phyloP scores from a whole-genome alignment of 2,888 invertebrate species.

The Agrochola litura region DNA sequence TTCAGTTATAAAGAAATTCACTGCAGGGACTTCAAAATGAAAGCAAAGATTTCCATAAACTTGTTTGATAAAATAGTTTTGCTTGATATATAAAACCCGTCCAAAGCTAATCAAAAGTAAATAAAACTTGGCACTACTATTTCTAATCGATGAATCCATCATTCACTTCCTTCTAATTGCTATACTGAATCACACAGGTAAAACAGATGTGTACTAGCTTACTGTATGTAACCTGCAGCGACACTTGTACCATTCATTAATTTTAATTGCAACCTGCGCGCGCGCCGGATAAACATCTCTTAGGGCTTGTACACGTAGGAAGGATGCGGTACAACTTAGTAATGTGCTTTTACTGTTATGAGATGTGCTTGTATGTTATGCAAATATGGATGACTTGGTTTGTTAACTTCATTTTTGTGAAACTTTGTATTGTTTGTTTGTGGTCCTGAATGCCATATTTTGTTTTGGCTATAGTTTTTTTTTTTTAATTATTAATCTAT shows the following conservation, averaged over 20 bases:
- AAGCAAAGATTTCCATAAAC: not conserved
- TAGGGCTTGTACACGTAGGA: conserved; percentile 63
- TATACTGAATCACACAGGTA: conserved; percentile 50
- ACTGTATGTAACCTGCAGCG: conserved; percentile 63
- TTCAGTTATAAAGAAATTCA: not conserved
- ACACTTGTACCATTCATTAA: conserved; percentile 78
- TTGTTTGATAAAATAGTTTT: not conserved
- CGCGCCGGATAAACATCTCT: conserved; percentile 72
- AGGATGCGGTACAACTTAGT: conserved; percentile 41
- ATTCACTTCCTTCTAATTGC: conserved; percentile 54
- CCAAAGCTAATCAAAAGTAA: conserved; percentile 3
- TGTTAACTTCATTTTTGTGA: conserved; percentile 1
- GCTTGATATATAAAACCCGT: not conserved
- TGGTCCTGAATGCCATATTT: not conserved
- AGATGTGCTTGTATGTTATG: conserved; percentile 16
- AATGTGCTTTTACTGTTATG: conserved; percentile 38
- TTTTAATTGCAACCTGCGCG: conserved; percentile 79
- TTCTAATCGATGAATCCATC: conserved; percentile 50
- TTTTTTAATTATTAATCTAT: not conserved
- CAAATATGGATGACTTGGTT: conserved; percentile 22
- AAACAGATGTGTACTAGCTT: conserved; percentile 59
- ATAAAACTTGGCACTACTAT: conserved; percentile 21
- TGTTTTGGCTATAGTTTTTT: not conserved
- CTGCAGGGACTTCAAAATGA: not conserved
- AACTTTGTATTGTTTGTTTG: not conserved